Conservation (phyloP, 2,113 vertebrate genomes). For the Sceloporus undulatus region DNA sequence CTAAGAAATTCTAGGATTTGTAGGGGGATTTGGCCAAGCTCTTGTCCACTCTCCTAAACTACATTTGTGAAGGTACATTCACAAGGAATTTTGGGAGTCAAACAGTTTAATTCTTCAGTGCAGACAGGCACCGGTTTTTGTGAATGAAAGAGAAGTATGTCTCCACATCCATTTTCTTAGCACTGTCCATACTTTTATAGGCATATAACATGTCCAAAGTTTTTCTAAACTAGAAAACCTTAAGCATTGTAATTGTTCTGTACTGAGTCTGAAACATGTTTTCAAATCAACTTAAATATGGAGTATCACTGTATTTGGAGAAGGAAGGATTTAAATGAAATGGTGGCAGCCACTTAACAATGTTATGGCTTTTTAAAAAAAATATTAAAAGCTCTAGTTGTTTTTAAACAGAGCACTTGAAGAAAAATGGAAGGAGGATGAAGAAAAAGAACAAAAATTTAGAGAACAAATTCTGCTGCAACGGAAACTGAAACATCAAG, state of each 20-base stretch:
- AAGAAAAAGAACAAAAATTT: conserved; percentile 83
- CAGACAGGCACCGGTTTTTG: too few relatives aligned
- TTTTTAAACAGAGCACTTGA: conserved; percentile 84
- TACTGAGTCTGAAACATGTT: neutral
- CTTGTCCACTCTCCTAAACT: too few relatives aligned
- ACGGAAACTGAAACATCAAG: conserved; percentile 85
- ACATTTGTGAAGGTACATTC: too few relatives aligned
- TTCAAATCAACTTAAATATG: neutral
- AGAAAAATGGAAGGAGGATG: conserved; percentile 83
- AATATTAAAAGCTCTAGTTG: conserved; percentile 28
- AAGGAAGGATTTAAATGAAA: neutral
- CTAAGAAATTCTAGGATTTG: too few relatives aligned
- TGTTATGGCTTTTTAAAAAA: neutral
- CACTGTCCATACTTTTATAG: too few relatives aligned
- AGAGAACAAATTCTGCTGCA: conserved; percentile 87
- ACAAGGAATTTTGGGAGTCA: too few relatives aligned
- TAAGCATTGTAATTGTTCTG: neutral
- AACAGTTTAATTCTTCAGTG: too few relatives aligned
- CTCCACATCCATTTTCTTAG: too few relatives aligned
- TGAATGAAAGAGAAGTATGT: too few relatives aligned
- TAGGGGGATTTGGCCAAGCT: too few relatives aligned
- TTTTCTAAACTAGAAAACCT: too few relatives aligned
- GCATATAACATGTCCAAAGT: too few relatives aligned
- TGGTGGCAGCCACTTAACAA: neutral
- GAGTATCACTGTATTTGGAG: neutral